Conservation (phyloP, 2,113 vertebrate species). For the Caretta caretta region DNA sequence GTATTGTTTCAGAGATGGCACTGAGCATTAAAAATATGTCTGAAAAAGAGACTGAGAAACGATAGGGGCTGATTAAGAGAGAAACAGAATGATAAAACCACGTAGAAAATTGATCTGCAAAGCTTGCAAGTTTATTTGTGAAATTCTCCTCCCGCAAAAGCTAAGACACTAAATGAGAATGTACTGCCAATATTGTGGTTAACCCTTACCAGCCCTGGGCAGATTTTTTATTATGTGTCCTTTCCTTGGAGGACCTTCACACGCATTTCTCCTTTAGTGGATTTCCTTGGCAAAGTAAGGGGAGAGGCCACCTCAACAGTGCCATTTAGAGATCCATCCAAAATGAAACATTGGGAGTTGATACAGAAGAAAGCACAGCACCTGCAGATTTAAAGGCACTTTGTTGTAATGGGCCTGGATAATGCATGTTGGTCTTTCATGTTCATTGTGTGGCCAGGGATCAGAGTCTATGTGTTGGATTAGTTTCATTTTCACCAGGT, state of each 20-base stretch:
- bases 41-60: conserved; percentile 19
- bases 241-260: not conserved
- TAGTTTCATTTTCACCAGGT: conserved; percentile 14
- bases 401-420: not conserved
- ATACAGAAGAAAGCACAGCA: not conserved
- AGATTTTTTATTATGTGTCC: not conserved
- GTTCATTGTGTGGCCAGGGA: not conserved
- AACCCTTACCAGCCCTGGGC: conserved; percentile 42
- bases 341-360: not conserved
- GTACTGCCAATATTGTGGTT: conserved; percentile 35
- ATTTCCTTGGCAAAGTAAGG: not conserved
- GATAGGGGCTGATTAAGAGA: conserved; percentile 19
- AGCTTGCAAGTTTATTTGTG: conserved; percentile 76
- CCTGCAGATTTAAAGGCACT: not conserved
- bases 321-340: not conserved
- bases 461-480: conserved; percentile 24
- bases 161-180: conserved; percentile 57
- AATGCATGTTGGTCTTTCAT: not conserved
- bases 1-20: conserved; percentile 60
- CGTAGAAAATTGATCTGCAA: conserved; percentile 76
- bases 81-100: conserved; percentile 65
- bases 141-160: conserved; percentile 69
- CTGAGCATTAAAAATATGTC: conserved; percentile 51
- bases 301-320: not conserved
- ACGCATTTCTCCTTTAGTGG: not conserved